Base-by-base conservation (phyloP, 2,888 invertebrate species). In the Netelia melanura region DNA sequence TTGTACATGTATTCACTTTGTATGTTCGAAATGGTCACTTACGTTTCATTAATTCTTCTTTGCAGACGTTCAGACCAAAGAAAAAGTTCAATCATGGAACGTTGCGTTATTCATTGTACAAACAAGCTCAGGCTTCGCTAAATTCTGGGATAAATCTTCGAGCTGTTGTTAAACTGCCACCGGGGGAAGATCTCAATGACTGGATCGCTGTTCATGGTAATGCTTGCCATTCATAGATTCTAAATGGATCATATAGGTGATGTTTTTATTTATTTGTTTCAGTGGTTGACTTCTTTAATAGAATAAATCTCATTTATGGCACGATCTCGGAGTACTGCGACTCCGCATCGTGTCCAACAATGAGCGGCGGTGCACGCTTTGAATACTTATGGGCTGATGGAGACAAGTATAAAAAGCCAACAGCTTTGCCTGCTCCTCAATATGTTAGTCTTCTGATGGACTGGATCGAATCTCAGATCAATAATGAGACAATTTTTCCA, bases 281-380 rank as follows among this genome's bases (percentile, higher is more conserved):
- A 98, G 98, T 98, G 89, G 98, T 98, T 48, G 98, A 98, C 92
- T 98, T 98, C 93, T 98, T 98, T 94, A 98, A 98, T 93, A 96
- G 98, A 90, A 98, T 98, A 88, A 98, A 98, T 94, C 94, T 98
- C 65, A 97, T 98, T 88, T 98, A 98, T 94, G 98, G 98, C 9
- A 98, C 98, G 0, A 96, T 98, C 48, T 97, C 96, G 8, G 97
- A 98, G 91, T 97, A 96, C 91, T 98, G 98, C 92, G 97, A 97
- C 56, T 96, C 96, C 86, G 95, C 96, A 83, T 96, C 97, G 0
- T 98, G 98, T 92, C 98, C 98, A 0, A 97, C 97, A 1, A 98
- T 98, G 98, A 97, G 97, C 30, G 98, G 98, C 1, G 98, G 98
- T 0, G 96, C 97, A 3, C 96, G 97, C 91, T 98, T 98, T 93